Evolutionary conservation across 2,888 invertebrate species (phyloP).

Genomic region (Peribatodes rhomboidaria): DNA sequence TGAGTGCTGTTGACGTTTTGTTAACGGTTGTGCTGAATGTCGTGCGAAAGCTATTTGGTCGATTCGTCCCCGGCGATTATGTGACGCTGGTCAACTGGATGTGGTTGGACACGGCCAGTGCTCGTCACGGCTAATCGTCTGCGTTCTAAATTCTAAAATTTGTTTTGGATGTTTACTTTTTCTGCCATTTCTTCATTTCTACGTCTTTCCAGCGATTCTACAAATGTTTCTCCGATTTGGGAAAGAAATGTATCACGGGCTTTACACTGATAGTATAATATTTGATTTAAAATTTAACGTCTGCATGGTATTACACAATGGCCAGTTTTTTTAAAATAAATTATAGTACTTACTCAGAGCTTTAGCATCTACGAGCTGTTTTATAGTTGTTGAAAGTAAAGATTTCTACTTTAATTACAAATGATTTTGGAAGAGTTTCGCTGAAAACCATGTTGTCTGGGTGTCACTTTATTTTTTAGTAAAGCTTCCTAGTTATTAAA

Average conservation of each 20-base stretch:
- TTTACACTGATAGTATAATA: background rate
- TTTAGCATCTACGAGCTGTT: no score
- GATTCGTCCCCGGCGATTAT: slow-evolving; percentile 73
- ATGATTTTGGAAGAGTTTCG: no score
- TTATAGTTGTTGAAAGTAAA: no score
- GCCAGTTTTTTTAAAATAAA: no score
- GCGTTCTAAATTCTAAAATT: slow-evolving; percentile 56
- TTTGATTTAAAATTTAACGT: no score
- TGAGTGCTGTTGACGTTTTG: slow-evolving; percentile 55
- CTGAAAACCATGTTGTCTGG: no score
- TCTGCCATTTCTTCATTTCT: slow-evolving; percentile 22
- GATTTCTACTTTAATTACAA: no score
- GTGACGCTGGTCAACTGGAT: slow-evolving; percentile 68
- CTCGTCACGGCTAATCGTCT: slow-evolving; percentile 67
- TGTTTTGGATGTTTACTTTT: slow-evolving; percentile 55
- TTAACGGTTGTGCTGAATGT: slow-evolving; percentile 71
- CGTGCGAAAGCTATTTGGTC: slow-evolving; percentile 75
- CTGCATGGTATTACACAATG: no score
- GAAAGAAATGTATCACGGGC: background rate
- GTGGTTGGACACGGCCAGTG: slow-evolving; percentile 71
- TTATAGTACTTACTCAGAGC: no score
- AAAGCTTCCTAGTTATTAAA: no score
- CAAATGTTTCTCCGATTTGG: background rate
- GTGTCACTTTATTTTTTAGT: no score
- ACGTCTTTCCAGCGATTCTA: slow-evolving; percentile 13